Base-by-base conservation (phyloP, 2,113 vertebrate genomes). In the Tichodroma muraria region DNA sequence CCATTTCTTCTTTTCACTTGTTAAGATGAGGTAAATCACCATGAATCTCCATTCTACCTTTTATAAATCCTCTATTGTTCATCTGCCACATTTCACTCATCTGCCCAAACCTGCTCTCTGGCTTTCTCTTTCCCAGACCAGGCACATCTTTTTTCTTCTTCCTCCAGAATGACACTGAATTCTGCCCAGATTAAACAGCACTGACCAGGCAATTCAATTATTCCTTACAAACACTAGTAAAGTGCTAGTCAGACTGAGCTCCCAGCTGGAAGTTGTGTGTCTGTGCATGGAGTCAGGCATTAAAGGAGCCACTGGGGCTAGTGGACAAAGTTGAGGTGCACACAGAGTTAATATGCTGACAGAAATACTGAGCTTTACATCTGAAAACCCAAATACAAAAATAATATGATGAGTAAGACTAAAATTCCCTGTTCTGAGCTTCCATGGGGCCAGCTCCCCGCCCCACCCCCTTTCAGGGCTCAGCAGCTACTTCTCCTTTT, bases 331-430 rank as follows among this genome's bases (percentile, higher is more conserved):
- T 60, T 56, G 56, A 68, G 72, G 91, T n/a, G n/a, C 80, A 79
- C 72, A 87, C 79, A 95, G 92, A 94, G 96, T 97, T 97, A 97
- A 96, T 49, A 30, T n/a, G 80, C 69, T 94, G 95, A 82, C 95
- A 97, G 87, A 93, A 96, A 90, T 56, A 91, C 78, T 93, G 90
- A 97, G 96, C 94, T 97, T 97, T 97, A 97, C 85, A 94, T 95
- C 71, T 93, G 87, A 96, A 97, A 96, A 96, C 86, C 94, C 94
- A 95, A 96, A 96, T 95, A 96, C 94, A 97, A 96, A 97, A 97
- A 97, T 97, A 97, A 97, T 97, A 92, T 96, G 96, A 97, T 98
- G 97, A 98, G 96, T 97, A 97, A 98, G 97, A 97, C 95, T 97
- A 98, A 98, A 98, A 98, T 97, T 98, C 97, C 97, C 97, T 97